phyloP scores from a whole-genome alignment of 2,113 vertebrate species.

The Copsychus sechellarum region DNA sequence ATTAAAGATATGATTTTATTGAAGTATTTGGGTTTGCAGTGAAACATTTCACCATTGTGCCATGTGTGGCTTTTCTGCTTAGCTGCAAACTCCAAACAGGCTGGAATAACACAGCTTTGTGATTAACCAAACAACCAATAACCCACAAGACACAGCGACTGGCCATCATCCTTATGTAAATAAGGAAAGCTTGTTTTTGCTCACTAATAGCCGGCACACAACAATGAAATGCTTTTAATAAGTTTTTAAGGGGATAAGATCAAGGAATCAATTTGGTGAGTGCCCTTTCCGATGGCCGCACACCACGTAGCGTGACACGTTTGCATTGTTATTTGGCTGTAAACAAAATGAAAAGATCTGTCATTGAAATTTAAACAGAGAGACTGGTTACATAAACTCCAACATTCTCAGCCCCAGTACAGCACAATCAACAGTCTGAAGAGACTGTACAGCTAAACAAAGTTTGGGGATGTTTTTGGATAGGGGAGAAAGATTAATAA shows the following conservation, averaged over 20 bases:
- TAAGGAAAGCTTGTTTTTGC: slow-evolving; percentile 53
- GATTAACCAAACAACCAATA: slow-evolving; percentile 65
- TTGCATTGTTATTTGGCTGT: slow-evolving; percentile 68
- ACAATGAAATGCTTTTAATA: slow-evolving; percentile 65
- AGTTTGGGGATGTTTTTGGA: slow-evolving; percentile 61
- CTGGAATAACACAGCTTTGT: slow-evolving; percentile 40
- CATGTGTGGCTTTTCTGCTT: slow-evolving; percentile 42
- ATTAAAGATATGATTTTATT: slow-evolving; percentile 56
- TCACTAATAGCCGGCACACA: slow-evolving; percentile 16
- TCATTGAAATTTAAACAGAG: slow-evolving; percentile 72
- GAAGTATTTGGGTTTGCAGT: slow-evolving; percentile 46
- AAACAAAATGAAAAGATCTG: slow-evolving; percentile 76
- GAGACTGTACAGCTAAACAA: slow-evolving; percentile 59
- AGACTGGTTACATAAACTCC: slow-evolving; percentile 68
- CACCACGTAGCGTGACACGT: slow-evolving; percentile 47
- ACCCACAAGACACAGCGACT: slow-evolving; percentile 24
- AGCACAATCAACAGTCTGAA: slow-evolving; percentile 57
- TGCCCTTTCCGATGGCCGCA: slow-evolving; percentile 41
- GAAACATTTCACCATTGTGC: slow-evolving; percentile 10
- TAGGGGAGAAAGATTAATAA: slow-evolving; percentile 67
- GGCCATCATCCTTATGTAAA: slow-evolving; percentile 58
- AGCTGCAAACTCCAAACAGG: slow-evolving; percentile 24
- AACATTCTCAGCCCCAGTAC: slow-evolving; percentile 54
- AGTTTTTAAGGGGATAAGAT: slow-evolving; percentile 58
- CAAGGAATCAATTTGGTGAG: slow-evolving; percentile 30